phyloP scores from a whole-genome alignment of 2,797 vertebrate species.

The Taenioides sp. region DNA sequence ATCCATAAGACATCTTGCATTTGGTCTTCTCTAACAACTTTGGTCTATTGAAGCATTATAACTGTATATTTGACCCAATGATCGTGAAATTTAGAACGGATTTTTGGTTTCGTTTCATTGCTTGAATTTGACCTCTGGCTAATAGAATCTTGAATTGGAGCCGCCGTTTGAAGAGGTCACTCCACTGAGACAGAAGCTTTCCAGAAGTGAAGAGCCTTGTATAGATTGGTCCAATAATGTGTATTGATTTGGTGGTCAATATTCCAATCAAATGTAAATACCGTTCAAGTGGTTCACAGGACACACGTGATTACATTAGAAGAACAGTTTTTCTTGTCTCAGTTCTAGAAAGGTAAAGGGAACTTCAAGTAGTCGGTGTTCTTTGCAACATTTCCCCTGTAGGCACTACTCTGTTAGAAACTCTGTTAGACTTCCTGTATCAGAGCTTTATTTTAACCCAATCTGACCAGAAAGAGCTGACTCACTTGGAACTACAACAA shows the following conservation, averaged over 20 bases:
- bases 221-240: not conserved
- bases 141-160: not conserved
- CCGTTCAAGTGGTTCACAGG: not conserved
- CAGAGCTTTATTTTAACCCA: too few species aligned
- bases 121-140: not conserved
- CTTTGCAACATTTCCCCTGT: too few species aligned
- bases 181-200: not conserved
- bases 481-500: too few species aligned
- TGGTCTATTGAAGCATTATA: not conserved
- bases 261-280: not conserved
- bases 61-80: not conserved
- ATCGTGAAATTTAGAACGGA: not conserved
- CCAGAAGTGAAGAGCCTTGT: not conserved
- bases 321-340: not conserved
- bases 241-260: conserved; percentile 6
- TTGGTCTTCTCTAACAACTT: not conserved
- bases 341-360: too few species aligned
- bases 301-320: not conserved
- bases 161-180: not conserved
- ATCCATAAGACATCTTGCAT: not conserved
- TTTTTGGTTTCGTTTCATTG: not conserved
- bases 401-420: too few species aligned
- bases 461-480: too few species aligned
- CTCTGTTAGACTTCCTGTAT: too few species aligned
- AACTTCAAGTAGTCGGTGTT: too few species aligned